These are phyloP conservation scores for Notodonta dromedarius DNA, from an alignment of 2,888 invertebrate species.

Conservation along the genomic window DNA sequence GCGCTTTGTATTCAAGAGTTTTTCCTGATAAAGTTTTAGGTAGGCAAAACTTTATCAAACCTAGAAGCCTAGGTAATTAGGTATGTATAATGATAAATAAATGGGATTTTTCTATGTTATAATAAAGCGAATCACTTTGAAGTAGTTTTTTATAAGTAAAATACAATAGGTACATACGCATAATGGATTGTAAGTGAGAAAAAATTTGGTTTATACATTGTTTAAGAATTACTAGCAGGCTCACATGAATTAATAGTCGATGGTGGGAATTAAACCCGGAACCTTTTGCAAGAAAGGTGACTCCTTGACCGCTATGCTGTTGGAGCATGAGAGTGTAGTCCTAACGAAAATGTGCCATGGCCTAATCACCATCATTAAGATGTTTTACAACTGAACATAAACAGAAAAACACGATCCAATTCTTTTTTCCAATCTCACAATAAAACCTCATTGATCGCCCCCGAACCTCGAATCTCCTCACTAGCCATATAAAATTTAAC, in stretches of 20 bases:
- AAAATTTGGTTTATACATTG: too few relatives aligned
- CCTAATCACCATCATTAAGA: neutral
- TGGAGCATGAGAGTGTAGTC: neutral
- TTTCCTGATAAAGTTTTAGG: too few relatives aligned
- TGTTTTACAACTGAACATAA: constrained; percentile 1
- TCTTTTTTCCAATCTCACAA: constrained; percentile 20
- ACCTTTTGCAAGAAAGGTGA: neutral
- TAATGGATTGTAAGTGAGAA: too few relatives aligned
- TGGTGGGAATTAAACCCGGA: neutral
- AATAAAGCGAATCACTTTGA: too few relatives aligned
- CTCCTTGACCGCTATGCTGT: neutral
- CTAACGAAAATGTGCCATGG: neutral
- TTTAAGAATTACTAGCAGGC: too few relatives aligned
- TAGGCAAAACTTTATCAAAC: too few relatives aligned
- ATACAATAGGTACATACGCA: too few relatives aligned
- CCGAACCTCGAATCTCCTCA: constrained; percentile 39
- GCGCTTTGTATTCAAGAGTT: too few relatives aligned
- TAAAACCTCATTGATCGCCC: constrained; percentile 30
- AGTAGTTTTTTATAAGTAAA: too few relatives aligned
- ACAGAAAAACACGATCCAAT: constrained; percentile 21
- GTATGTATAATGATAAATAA: too few relatives aligned
- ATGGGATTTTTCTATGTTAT: too few relatives aligned
- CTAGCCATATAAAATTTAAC: constrained; percentile 73
- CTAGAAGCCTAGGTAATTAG: too few relatives aligned
- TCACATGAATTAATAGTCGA: neutral